Conservation (phyloP, 2,113 vertebrate genomes). For the Chaenocephalus aceratus region DNA sequence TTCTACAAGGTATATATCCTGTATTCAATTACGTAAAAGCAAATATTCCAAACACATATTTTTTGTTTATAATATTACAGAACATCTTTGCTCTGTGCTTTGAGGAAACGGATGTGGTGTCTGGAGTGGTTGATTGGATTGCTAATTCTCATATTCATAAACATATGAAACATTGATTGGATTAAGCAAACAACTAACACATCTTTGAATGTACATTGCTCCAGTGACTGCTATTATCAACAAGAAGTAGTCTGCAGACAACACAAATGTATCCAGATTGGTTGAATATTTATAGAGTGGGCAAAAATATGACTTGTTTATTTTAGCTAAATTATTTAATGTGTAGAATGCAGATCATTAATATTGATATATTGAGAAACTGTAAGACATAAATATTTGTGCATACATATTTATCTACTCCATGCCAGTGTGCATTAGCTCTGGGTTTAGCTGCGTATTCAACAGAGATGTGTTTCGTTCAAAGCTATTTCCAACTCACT, state of each 20-base stretch:
- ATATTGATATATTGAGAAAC: conserved; percentile 75
- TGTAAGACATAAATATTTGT: conserved; percentile 80
- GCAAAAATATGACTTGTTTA: conserved; percentile 76
- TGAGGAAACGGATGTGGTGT: conserved; percentile 12
- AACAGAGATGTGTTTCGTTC: conserved; percentile 58
- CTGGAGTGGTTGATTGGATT: conserved; percentile 23
- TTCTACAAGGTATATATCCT: no score
- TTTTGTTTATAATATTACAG: neutral
- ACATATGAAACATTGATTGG: conserved; percentile 69
- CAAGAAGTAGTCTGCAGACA: conserved; percentile 60
- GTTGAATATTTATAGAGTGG: conserved; percentile 74
- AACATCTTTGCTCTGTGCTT: neutral
- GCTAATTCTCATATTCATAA: conserved; percentile 61
- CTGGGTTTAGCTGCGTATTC: conserved; percentile 51
- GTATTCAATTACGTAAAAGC: neutral
- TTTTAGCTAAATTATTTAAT: conserved; percentile 77
- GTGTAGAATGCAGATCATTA: conserved; percentile 70
- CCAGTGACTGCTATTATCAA: conserved; percentile 65
- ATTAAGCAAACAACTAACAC: conserved; percentile 69
- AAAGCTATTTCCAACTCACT: conserved; percentile 69
- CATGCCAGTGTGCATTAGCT: conserved; percentile 58
- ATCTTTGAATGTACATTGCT: conserved; percentile 61
- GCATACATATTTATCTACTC: conserved; percentile 74
- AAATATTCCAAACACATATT: neutral
- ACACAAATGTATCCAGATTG: conserved; percentile 46